Percentiles rank a stretch among this genome's conserved stretches.
Conservation (phyloP, 1,140 invertebrate species). For the Stegodyphus dumicola region DNA sequence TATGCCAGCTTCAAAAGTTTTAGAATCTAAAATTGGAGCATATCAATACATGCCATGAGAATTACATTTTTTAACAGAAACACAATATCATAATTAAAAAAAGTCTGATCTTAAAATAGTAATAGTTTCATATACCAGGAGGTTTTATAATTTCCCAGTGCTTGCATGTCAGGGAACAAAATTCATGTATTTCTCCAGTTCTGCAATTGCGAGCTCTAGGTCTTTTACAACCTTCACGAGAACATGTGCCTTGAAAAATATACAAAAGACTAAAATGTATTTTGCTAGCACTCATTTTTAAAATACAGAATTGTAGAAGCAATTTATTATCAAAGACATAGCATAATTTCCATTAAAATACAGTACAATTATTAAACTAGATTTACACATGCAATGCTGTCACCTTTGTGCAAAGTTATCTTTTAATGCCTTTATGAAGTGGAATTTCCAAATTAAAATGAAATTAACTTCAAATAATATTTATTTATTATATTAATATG, state of each 20-base stretch:
- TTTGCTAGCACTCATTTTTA: background rate
- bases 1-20: constrained; percentile 5
- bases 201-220: constrained; percentile 71
- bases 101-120: no score
- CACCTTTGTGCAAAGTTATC: no score
- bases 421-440: no score
- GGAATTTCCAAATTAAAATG: no score
- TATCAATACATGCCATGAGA: no score
- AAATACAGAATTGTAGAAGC: no score
- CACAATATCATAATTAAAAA: no score
- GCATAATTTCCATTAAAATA: no score
- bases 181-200: constrained; percentile 71
- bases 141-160: constrained; percentile 40
- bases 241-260: constrained; percentile 65
- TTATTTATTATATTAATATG: background rate
- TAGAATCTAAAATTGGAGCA: constrained; percentile 14
- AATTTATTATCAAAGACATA: no score
- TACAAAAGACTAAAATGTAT: constrained; percentile 24
- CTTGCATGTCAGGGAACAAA: constrained; percentile 71
- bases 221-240: constrained; percentile 67
- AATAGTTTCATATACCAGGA: constrained; percentile 23
- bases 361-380: no score
- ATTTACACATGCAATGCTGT: no score
- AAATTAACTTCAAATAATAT: background rate
- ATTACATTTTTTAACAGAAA: no score